Base-by-base conservation (phyloP, 1,140 invertebrate species). In the Drosophila subobscura region DNA sequence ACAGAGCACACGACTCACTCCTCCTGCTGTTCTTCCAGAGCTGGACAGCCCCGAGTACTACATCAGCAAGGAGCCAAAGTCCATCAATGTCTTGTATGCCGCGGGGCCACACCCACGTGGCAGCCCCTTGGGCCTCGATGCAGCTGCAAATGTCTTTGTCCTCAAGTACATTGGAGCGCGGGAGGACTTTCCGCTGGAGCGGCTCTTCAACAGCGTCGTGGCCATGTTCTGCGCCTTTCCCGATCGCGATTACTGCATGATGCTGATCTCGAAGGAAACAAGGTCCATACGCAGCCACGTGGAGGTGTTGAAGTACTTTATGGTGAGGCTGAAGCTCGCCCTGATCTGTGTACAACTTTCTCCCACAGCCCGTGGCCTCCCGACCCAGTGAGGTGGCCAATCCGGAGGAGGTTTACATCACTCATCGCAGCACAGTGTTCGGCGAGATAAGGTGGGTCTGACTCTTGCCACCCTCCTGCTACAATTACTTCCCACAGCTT, bases 171-270 rank as follows among this genome's bases (percentile, higher is more conserved):
- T 78, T n/a, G 60, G 57, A 10, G 59, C 54, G 6, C 41, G 52
- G 2, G 10, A 66, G 33, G 42, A 70, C 0, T 83, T 84, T 22
- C 72, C 78, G 0, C 8, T 88, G 12, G 29, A 67, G 1, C 67
- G 79, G 3, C 16, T 88, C 6, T 72, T 66, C 8, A 60, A 49
- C 23, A 71, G 66, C 3, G 4, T 91, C 16, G 45, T 52, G 0
- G 64, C 76, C 40, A 81, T 77, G 40, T 91, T 84, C 23, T 64
- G 71, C 1, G 89, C 79, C 1, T 89, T 72, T 76, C 89, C 89
- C 0, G 70, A 91, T 8, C 72, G 72, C 6, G 85, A 91, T 10
- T 91, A 91, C 52, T 90, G 89, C 53, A 50, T 91, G 2, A 65
- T 91, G 60, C 23, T 54, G 0, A 22, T 89, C 0, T 29, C 61